Evolutionary conservation across 1,140 invertebrate species (phyloP).

Genomic region (Drosophila sechellia): DNA sequence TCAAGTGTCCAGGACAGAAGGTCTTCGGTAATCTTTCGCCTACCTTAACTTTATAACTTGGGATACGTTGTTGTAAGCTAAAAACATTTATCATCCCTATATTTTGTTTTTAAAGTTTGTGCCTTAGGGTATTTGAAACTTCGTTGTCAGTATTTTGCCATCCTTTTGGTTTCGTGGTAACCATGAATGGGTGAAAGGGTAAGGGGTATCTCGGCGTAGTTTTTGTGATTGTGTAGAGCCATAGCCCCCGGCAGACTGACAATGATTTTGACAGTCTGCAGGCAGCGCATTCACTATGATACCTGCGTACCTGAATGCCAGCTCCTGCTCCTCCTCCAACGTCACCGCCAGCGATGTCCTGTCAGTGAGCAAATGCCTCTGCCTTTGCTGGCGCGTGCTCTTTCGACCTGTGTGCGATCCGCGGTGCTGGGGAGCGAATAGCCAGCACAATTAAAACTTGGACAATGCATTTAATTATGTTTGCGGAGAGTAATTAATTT

Average conservation of each 20-base stretch:
- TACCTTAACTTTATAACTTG: too few species aligned
- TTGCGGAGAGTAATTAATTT: slow-evolving; percentile 40
- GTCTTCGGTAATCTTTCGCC: neutral
- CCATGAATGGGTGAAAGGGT: neutral
- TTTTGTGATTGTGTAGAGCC: slow-evolving; percentile 11
- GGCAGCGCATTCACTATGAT: slow-evolving; percentile 3
- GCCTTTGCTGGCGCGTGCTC: slow-evolving; percentile 22
- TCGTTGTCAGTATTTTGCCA: neutral
- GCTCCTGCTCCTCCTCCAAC: slow-evolving; percentile 59
- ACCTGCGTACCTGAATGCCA: slow-evolving; percentile 15
- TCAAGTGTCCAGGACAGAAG: slow-evolving; percentile 13
- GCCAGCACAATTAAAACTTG: slow-evolving; percentile 26
- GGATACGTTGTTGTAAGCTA: too few species aligned
- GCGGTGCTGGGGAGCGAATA: slow-evolving; percentile 39
- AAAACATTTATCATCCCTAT: too few species aligned
- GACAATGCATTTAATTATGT: slow-evolving; percentile 36
- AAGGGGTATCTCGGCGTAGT: neutral
- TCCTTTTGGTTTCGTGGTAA: neutral
- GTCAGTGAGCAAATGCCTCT: slow-evolving; percentile 39
- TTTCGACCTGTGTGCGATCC: slow-evolving; percentile 38
- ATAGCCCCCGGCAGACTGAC: slow-evolving; percentile 18
- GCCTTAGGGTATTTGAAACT: neutral
- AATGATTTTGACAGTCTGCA: slow-evolving; percentile 33
- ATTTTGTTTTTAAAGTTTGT: too few species aligned
- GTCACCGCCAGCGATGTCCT: slow-evolving; percentile 58